Conservation (phyloP, 23 tunicate species). For the Clavelina lepadiformis region DNA sequence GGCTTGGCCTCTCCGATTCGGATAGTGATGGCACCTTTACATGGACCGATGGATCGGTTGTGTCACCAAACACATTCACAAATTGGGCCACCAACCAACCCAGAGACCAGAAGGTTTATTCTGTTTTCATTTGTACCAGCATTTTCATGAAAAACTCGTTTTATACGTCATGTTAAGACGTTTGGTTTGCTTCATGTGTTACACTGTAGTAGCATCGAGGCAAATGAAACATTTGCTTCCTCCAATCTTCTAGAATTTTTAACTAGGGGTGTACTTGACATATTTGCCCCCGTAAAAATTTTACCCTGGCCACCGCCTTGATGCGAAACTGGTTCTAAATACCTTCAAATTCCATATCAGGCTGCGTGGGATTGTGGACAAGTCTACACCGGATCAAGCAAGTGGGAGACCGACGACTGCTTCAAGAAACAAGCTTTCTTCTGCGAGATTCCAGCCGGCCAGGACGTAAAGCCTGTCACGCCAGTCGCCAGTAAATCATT, state of each 20-base stretch:
- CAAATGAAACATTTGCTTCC: too few species aligned
- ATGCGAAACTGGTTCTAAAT: not conserved
- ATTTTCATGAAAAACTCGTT: too few species aligned
- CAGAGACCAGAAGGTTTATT: too few species aligned
- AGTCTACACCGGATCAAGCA: slow-evolving; percentile 66
- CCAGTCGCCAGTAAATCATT: slow-evolving; percentile 62
- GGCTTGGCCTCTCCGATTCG: slow-evolving; percentile 94
- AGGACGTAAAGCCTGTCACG: slow-evolving; percentile 31
- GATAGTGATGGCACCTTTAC: slow-evolving; percentile 73
- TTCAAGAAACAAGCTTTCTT: slow-evolving; percentile 77
- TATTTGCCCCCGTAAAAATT: too few species aligned
- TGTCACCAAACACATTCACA: slow-evolving; percentile 18
- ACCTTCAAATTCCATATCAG: too few species aligned
- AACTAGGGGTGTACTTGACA: not conserved
- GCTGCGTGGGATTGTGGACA: slow-evolving; percentile 95
- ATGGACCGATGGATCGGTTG: slow-evolving; percentile 68
- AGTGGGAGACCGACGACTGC: slow-evolving; percentile 90
- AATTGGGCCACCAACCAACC: slow-evolving; percentile 83
- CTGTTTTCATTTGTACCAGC: too few species aligned
- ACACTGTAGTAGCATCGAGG: too few species aligned
- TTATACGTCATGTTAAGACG: too few species aligned
- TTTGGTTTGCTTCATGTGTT: too few species aligned
- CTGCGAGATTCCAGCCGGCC: slow-evolving; percentile 86
- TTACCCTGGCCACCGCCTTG: not conserved
- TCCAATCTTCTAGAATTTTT: too few species aligned